Percentiles rank a stretch among this genome's conserved stretches.
Evolutionary conservation across 2,888 invertebrate genomes (phyloP).

Genomic region (Diaprepes abbreviatus): DNA sequence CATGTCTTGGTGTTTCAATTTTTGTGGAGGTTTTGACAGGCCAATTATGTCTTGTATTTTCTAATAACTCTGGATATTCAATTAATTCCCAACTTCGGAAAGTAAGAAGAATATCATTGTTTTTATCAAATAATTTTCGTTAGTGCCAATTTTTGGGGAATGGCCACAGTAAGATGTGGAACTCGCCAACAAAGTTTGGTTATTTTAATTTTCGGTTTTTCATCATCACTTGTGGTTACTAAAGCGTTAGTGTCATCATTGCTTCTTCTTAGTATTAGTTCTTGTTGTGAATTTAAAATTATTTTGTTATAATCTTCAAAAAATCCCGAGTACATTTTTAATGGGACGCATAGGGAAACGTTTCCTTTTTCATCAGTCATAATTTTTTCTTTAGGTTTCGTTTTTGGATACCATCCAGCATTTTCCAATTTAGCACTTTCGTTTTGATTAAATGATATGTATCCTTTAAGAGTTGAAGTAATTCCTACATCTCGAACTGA

Average conservation of each 20-base stretch:
- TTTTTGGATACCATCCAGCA: constrained; percentile 28
- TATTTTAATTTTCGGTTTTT: constrained; percentile 39
- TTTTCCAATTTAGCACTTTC: constrained; percentile 1
- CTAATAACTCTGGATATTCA: constrained; percentile 40
- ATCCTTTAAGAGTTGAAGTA: too few relatives aligned
- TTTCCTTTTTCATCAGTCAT: constrained; percentile 28
- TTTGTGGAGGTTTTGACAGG: background rate
- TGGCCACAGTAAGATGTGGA: constrained; percentile 35
- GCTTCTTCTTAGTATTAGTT: background rate
- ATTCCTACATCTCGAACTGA: too few relatives aligned
- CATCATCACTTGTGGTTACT: background rate
- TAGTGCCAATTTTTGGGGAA: constrained; percentile 33
- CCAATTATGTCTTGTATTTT: constrained; percentile 43
- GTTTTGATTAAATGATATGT: constrained; percentile 11
- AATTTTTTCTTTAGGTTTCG: constrained; percentile 5
- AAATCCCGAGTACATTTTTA: constrained; percentile 29
- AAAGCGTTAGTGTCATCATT: background rate
- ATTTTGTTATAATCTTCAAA: constrained; percentile 46
- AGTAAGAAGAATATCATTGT: constrained; percentile 25
- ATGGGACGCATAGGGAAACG: constrained; percentile 25
- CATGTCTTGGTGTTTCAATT: background rate
- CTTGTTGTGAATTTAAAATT: background rate
- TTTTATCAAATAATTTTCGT: constrained; percentile 30
- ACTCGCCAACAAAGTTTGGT: constrained; percentile 45
- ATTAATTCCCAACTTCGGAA: constrained; percentile 46